phyloP scores from a whole-genome alignment of 2,797 vertebrate species.

The Tinamus major region DNA sequence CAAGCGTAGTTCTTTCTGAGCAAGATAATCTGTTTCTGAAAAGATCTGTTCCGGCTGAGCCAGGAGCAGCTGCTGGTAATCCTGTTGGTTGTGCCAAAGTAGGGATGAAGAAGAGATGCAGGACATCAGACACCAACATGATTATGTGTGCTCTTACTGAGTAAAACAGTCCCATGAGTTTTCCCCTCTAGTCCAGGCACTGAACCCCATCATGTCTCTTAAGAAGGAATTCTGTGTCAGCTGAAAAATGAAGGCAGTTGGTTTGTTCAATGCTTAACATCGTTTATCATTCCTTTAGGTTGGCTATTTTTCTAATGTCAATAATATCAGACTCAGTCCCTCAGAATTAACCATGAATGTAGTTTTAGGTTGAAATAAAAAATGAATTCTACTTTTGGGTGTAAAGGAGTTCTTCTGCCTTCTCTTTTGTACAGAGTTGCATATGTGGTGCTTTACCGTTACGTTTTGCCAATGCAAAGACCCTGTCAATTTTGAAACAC shows the following conservation, averaged over 20 bases:
- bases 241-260: not conserved
- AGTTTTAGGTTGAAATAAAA: not conserved
- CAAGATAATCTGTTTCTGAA: not conserved
- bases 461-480: not conserved
- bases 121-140: fast-evolving
- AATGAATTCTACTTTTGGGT: not conserved
- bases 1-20: not conserved
- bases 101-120: not conserved
- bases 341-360: not conserved
- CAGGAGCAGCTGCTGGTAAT: not conserved
- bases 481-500: not conserved
- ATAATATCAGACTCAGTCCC: not conserved
- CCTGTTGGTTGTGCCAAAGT: fast-evolving
- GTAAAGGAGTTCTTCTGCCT: not conserved
- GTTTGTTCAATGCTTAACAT: not conserved
- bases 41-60: not conserved
- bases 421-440: not conserved
- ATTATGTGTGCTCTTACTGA: not conserved
- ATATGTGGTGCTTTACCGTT: not conserved
- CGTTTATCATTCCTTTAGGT: not conserved
- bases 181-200: not conserved
- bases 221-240: not conserved
- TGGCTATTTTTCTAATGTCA: not conserved
- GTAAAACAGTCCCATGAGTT: not conserved
- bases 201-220: not conserved